Evolutionary conservation across 1,140 invertebrate genomes (phyloP), one percentile per base, ranked within the genome.

Genomic region (Matsumurasca onukii): DNA sequence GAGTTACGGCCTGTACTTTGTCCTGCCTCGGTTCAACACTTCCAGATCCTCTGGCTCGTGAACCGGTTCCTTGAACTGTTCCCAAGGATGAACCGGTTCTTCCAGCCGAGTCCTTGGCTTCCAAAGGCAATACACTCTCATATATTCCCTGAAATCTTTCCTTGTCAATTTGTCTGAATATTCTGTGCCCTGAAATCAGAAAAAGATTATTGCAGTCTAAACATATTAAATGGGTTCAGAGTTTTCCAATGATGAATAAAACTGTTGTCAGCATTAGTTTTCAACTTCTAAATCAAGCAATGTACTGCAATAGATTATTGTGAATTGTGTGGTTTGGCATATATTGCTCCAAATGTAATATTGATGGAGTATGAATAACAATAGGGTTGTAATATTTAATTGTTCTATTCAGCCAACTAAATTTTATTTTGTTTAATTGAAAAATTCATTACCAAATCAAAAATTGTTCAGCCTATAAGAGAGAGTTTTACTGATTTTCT

Each of bases 21-120:
- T 3, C 39, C 20, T 65, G 13, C 34, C 34, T 22, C 13, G 20
- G 2, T 25, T 65, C 12, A 65, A 17, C 9, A 65, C 25, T 48
- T 64, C 55, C 31, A n/a, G 24, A 20, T 62, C 0, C 20, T 67
- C 66, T 27, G 59, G 31, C 2, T 66, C 61, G 31, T 0, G 27
- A 12, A 20, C 17, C n/a, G 29, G 63, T 13, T 66, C 39, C 3
- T 25, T 25, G 31, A 70, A 68, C 67, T 70, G 69, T 17, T 70
- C 65, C 69, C 69, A 70, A 63, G 66, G 69, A 24, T 68, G 65
- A 20, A 62, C 12, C 24, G 31, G 48, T 49, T 61, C 48, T 27
- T 70, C 69, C 13, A 61, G 34, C 29, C 13, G 49, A 30, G 66
- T 31, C 0, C 68, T 63, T 22, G 17, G 15, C 12, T 61, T 25